Evolutionary conservation across 2,888 invertebrate species (phyloP).

Genomic region (Peribatodes rhomboidaria): DNA sequence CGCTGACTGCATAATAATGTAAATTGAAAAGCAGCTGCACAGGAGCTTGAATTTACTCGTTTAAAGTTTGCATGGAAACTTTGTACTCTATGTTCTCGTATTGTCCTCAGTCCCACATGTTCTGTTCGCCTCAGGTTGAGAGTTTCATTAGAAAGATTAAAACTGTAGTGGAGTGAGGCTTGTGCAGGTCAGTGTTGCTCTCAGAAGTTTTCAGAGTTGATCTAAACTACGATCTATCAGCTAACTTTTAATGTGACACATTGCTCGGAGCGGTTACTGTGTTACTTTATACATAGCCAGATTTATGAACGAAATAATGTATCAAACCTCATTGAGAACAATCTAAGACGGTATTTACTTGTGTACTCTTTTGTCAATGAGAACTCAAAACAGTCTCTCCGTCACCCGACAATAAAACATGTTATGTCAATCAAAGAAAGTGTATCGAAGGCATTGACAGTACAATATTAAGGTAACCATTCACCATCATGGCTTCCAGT

Average conservation of each 20-base stretch:
- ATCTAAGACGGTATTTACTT: too few species aligned
- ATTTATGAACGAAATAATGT: too few species aligned
- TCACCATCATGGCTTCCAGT: too few species aligned
- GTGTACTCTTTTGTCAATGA: constrained; percentile 23
- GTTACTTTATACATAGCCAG: too few species aligned
- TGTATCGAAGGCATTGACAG: too few species aligned
- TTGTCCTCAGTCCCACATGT: background rate
- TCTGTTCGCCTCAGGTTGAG: constrained; percentile 1
- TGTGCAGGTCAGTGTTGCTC: constrained; percentile 4
- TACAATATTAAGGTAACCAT: too few species aligned
- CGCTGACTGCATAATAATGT: constrained; percentile 55
- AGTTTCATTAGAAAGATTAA: constrained; percentile 6
- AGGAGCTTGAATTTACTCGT: constrained; percentile 12
- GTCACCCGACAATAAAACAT: constrained; percentile 5
- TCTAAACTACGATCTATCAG: constrained; percentile 16
- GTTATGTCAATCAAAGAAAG: background rate
- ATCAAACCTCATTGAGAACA: too few species aligned
- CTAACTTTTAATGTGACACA: too few species aligned
- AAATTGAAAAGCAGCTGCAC: constrained; percentile 29
- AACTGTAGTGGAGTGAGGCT: background rate
- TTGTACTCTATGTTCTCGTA: constrained; percentile 12
- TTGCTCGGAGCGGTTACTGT: background rate
- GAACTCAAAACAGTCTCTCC: constrained; percentile 3
- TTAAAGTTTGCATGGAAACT: constrained; percentile 14
- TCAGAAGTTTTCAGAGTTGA: constrained; percentile 8